Base-by-base conservation (phyloP, 2,888 invertebrate genomes). In the Sesamia inferens region DNA sequence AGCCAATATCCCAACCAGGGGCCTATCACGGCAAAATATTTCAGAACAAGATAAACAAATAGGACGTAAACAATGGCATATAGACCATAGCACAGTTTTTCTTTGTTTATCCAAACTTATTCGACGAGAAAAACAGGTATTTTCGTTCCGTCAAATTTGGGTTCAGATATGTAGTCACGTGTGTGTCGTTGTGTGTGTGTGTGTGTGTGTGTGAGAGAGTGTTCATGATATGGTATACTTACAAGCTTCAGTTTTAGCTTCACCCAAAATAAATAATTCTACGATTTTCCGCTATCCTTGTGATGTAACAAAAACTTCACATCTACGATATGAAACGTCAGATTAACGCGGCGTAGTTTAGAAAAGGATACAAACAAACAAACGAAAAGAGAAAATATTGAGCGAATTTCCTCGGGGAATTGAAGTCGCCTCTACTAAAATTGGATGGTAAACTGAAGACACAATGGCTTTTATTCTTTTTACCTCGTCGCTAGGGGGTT, bases 401-500 rank as follows among this genome's bases (percentile, higher is more conserved):
- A 91, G 87, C 87, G 72, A 90, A 93, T 94, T 94, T 93, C 93
- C 92, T 92, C 81, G 68, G 93, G 91, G 94, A 89, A 92, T 93
- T 91, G 90, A 89, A 92, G 90, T 92, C 91, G 90, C 89, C 89
- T 90, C 85, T 82, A 89, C 92, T 91, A 91, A 93, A 94, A 94
- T 93, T 93, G 93, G 92, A 92, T 90, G 90, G 92, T 89, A 92
- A 93, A 92, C 92, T 92, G 90, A 92, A 91, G 90, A 91, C 86
- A 91, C 90, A 91, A 92, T 91, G 87, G 91, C 84, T 90, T 92
- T 90, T 90, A 87, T 92, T 88, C 88, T 89, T 91, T 91, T 90
- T 91, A 89, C 88, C 88, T 88, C 55, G 83, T 74, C 81, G 77
- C 77, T 76, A 65, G 81, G 83, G 79, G 76, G 59, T 47, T 3